phyloP scores from a whole-genome alignment of 2,797 vertebrate species.

The Chloroceryle amazona region DNA sequence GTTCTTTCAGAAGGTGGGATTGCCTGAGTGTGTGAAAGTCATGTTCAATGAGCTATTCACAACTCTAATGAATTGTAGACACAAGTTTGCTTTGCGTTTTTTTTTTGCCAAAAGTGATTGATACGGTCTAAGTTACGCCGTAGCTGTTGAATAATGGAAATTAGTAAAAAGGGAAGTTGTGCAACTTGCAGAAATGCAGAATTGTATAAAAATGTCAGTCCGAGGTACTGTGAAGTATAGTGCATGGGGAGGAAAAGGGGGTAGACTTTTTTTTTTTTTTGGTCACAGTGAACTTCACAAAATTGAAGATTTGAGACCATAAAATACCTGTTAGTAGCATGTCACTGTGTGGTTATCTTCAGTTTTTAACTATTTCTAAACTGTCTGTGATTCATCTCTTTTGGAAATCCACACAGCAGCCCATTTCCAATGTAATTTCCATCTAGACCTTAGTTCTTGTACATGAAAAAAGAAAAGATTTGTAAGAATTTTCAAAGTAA shows the following conservation, averaged over 20 bases:
- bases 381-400: neutral
- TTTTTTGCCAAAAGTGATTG: conserved; percentile 31
- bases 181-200: neutral
- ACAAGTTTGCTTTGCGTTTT: conserved; percentile 3
- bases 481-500: neutral
- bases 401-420: neutral
- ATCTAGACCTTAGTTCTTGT: neutral
- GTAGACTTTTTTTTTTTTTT: neutral
- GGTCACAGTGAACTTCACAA: neutral
- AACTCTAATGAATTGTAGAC: conserved; percentile 46
- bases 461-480: neutral
- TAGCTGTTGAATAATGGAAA: neutral
- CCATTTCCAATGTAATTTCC: neutral
- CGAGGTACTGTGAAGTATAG: neutral
- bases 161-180: neutral
- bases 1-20: conserved; percentile 84
- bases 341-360: neutral
- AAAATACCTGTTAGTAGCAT: neutral
- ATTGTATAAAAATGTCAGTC: neutral
- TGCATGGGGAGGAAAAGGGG: neutral
- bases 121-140: neutral
- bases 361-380: neutral
- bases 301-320: neutral
- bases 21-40: conserved; percentile 75
- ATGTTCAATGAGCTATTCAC: conserved; percentile 81